phyloP scores from a whole-genome alignment of 1,140 invertebrate genomes.

The Sogatella furcifera region DNA sequence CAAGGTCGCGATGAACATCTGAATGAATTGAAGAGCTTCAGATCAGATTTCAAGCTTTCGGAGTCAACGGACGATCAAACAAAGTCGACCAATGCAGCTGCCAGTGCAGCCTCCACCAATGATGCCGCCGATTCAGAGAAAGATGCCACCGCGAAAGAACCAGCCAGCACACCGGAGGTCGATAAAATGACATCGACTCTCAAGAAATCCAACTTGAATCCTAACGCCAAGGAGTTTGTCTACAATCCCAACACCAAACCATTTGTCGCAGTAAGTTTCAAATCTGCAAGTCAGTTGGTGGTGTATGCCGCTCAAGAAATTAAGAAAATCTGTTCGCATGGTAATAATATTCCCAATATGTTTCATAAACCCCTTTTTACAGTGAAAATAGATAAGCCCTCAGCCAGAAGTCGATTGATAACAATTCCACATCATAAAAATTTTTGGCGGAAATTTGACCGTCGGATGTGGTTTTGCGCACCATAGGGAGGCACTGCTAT shows the following conservation, averaged over 20 bases:
- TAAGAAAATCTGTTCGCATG: too few species aligned
- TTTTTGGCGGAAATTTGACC: too few species aligned
- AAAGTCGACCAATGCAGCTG: neutral
- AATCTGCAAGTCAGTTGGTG: too few species aligned
- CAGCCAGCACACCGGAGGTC: slow-evolving; percentile 25
- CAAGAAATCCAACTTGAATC: slow-evolving; percentile 73
- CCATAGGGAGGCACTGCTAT: too few species aligned
- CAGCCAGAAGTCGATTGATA: too few species aligned
- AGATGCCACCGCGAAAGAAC: neutral
- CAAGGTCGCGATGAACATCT: slow-evolving; percentile 39
- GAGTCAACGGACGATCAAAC: slow-evolving; percentile 31
- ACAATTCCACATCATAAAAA: too few species aligned
- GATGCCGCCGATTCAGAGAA: neutral
- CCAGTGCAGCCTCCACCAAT: neutral
- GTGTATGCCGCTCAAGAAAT: too few species aligned
- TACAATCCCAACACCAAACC: slow-evolving; percentile 74
- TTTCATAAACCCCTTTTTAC: too few species aligned
- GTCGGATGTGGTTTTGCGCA: too few species aligned
- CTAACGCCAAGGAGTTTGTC: slow-evolving; percentile 77
- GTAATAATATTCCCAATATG: too few species aligned
- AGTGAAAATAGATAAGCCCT: too few species aligned
- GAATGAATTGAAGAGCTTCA: slow-evolving; percentile 44
- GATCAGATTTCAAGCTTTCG: slow-evolving; percentile 44
- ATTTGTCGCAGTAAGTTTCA: slow-evolving; percentile 63
- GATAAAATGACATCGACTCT: slow-evolving; percentile 50